These are phyloP conservation scores for Salminus brasiliensis DNA, from an alignment of 2,113 vertebrate species.

Conservation along the genomic window DNA sequence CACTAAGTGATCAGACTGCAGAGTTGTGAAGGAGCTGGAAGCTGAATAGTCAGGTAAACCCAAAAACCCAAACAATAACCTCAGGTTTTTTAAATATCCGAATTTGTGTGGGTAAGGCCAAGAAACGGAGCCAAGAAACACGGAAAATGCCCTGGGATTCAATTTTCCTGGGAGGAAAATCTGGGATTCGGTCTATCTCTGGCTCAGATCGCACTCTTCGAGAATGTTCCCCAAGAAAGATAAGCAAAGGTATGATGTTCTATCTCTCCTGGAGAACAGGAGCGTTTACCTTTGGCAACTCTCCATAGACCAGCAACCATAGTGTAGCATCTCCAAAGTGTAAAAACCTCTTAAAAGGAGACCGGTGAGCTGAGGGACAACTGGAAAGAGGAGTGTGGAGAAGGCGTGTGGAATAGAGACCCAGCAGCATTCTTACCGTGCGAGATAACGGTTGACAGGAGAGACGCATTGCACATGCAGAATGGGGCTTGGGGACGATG, in stretches of 20 bases:
- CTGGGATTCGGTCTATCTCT: neutral
- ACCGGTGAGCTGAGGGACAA: too few relatives aligned
- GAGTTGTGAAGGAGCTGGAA: too few relatives aligned
- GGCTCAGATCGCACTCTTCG: neutral
- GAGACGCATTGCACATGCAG: neutral
- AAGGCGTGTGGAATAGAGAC: neutral
- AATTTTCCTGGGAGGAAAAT: too few relatives aligned
- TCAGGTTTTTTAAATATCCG: too few relatives aligned
- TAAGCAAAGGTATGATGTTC: neutral
- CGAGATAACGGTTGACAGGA: conserved; percentile 35
- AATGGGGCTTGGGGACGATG: neutral
- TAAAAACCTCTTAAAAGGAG: neutral
- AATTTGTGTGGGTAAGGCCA: too few relatives aligned
- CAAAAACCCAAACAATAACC: too few relatives aligned
- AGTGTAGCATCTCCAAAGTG: neutral
- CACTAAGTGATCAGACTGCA: too few relatives aligned
- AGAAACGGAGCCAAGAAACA: too few relatives aligned
- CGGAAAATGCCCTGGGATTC: too few relatives aligned
- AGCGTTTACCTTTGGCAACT: neutral
- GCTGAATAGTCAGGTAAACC: too few relatives aligned
- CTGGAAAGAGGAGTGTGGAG: conserved; percentile 34
- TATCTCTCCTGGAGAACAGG: neutral
- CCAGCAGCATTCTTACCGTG: conserved; percentile 27
- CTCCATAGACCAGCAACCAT: neutral
- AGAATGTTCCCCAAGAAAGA: neutral